Evolutionary conservation across 2,888 invertebrate species (phyloP).

Genomic region (Amblyjoppa proteus): DNA sequence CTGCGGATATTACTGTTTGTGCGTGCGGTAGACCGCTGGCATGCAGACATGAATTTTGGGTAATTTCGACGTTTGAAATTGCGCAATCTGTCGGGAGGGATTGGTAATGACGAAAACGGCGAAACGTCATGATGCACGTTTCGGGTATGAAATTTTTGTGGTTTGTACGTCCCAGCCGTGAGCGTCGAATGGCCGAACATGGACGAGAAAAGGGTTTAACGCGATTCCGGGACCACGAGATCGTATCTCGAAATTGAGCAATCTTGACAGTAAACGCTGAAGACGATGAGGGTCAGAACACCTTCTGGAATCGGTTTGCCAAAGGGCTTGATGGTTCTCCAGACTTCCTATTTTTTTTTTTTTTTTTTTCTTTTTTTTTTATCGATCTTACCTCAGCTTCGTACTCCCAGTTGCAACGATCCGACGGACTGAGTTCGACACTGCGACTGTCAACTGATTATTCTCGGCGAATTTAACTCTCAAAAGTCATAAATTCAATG

Average conservation of each 20-base stretch:
- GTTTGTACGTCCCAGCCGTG: conserved; percentile 25
- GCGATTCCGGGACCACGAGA: conserved; percentile 43
- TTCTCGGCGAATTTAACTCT: no score
- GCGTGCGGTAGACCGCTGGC: conserved; percentile 1
- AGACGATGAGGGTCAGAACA: conserved; percentile 29
- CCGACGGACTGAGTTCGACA: not conserved
- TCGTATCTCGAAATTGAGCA: conserved; percentile 62
- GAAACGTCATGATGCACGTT: conserved; percentile 24
- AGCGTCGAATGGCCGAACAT: conserved; percentile 53
- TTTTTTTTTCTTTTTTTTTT: not conserved
- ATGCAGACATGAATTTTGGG: conserved; percentile 49
- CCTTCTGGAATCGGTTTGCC: conserved; percentile 49
- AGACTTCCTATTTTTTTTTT: not conserved
- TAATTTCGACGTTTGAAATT: conserved; percentile 65
- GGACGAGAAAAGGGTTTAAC: conserved; percentile 49
- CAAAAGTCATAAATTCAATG: no score
- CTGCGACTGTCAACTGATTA: not conserved
- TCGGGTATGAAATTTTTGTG: conserved; percentile 57
- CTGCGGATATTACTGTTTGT: conserved; percentile 47
- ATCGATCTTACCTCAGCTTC: not conserved
- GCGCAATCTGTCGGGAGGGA: conserved; percentile 58
- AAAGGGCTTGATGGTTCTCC: conserved; percentile 17
- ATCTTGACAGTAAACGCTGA: conserved; percentile 56
- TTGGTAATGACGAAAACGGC: conserved; percentile 5
- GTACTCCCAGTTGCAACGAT: not conserved